These are phyloP conservation scores for Zonotrichia albicollis DNA, from an alignment of 2,797 vertebrate genomes.

Conservation along the genomic window DNA sequence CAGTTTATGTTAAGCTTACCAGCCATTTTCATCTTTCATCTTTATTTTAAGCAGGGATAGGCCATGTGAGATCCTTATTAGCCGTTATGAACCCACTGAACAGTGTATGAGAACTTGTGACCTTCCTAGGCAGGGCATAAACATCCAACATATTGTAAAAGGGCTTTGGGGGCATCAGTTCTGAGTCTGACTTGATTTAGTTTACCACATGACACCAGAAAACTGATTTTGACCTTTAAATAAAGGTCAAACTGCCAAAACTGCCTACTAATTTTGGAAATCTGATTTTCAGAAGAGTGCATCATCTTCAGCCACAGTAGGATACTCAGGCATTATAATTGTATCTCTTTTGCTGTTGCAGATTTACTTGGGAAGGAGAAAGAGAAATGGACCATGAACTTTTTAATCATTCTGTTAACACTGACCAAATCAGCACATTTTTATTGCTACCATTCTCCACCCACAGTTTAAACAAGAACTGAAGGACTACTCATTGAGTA, in stretches of 20 bases:
- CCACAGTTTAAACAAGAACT: neutral
- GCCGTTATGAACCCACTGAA: neutral
- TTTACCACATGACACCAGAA: neutral
- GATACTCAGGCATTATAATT: neutral
- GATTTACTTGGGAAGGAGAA: neutral
- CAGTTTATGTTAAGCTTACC: neutral
- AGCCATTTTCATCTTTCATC: no score
- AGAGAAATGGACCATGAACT: neutral
- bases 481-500: neutral
- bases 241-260: neutral
- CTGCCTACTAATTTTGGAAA: neutral
- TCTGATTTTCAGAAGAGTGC: neutral
- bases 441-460: neutral
- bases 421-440: neutral
- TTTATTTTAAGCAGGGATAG: neutral
- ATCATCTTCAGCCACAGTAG: neutral
- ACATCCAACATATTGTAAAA: neutral
- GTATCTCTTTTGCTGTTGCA: neutral
- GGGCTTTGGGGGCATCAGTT: neutral
- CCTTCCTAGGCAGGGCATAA: neutral
- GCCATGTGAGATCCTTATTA: neutral
- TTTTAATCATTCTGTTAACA: neutral
- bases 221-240: neutral
- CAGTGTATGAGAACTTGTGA: neutral
- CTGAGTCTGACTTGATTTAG: neutral